Conservation (phyloP, 1,140 invertebrate species). For the Drosophila teissieri region DNA sequence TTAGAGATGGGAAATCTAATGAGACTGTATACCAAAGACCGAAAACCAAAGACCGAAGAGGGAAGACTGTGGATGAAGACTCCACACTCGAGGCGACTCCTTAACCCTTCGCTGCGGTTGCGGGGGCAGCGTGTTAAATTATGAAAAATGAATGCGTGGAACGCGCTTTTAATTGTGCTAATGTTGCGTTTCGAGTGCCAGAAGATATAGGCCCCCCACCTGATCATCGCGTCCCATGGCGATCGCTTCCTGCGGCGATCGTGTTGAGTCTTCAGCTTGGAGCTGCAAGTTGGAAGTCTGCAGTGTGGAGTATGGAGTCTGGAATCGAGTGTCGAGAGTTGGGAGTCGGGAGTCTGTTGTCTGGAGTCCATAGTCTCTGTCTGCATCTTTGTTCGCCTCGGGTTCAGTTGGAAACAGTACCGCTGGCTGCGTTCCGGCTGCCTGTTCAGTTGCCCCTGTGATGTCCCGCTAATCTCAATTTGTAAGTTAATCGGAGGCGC, state of each 20-base stretch:
- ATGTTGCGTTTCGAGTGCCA: conserved; percentile 59
- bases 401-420: conserved; percentile 30
- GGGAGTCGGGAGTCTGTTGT: conserved; percentile 11
- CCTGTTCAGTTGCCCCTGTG: conserved; percentile 46
- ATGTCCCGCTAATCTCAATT: conserved; percentile 83
- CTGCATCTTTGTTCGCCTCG: conserved; percentile 15
- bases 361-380: conserved; percentile 27
- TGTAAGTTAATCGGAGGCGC: conserved; percentile 82
- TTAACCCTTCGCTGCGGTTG: conserved; percentile 49
- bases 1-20: conserved; percentile 82
- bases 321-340: not conserved
- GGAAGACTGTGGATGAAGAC: no score
- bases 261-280: conserved; percentile 21
- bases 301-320: conserved; percentile 3
- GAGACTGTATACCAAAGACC: conserved; percentile 37
- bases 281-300: not conserved
- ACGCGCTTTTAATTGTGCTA: conserved; percentile 83
- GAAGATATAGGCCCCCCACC: conserved; percentile 45
- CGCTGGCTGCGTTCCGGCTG: conserved; percentile 33
- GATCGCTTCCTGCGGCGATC: conserved; percentile 51
- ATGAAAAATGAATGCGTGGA: conserved; percentile 82
- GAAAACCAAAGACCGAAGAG: not conserved
- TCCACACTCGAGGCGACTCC: conserved; percentile 43
- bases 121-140: conserved; percentile 83
- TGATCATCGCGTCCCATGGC: conserved; percentile 42